Evolutionary conservation across 2,888 invertebrate species (phyloP).

Genomic region (Polietes domitor): DNA sequence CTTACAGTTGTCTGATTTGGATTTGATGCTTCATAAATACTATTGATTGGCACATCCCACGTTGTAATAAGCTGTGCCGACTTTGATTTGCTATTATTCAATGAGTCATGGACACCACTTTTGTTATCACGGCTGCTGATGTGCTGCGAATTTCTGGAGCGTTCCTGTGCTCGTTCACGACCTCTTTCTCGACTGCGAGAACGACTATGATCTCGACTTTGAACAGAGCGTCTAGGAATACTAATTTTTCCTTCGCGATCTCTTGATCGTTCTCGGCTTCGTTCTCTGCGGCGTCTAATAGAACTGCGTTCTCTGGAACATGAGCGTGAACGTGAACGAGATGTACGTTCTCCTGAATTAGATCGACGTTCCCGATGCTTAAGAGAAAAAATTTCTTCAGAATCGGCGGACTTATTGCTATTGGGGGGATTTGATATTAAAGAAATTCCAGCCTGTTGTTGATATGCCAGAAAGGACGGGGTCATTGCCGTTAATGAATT

Average conservation of each 20-base stretch:
- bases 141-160: conserved; percentile 9
- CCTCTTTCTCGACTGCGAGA: conserved; percentile 80
- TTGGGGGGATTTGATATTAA: conserved; percentile 65
- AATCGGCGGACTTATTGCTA: conserved; percentile 38
- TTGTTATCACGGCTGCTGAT: conserved; percentile 36
- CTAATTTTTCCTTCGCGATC: conserved; percentile 66
- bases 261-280: conserved; percentile 74
- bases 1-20: conserved; percentile 58
- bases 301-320: conserved; percentile 78
- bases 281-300: conserved; percentile 82
- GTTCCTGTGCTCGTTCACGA: conserved; percentile 47
- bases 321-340: conserved; percentile 76
- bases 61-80: conserved; percentile 29
- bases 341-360: conserved; percentile 77
- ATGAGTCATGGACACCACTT: conserved; percentile 29
- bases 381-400: conserved; percentile 45
- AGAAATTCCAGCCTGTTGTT: conserved; percentile 77
- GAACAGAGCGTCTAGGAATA: conserved; percentile 76
- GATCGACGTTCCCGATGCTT: conserved; percentile 72
- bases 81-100: conserved; percentile 57
- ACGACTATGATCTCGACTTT: conserved; percentile 77
- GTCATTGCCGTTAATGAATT: conserved; percentile 64
- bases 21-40: conserved; percentile 52
- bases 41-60: conserved; percentile 40
- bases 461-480: conserved; percentile 75